Evolutionary conservation across 1,140 invertebrate genomes (phyloP).

Genomic region (Drosophila biarmipes): DNA sequence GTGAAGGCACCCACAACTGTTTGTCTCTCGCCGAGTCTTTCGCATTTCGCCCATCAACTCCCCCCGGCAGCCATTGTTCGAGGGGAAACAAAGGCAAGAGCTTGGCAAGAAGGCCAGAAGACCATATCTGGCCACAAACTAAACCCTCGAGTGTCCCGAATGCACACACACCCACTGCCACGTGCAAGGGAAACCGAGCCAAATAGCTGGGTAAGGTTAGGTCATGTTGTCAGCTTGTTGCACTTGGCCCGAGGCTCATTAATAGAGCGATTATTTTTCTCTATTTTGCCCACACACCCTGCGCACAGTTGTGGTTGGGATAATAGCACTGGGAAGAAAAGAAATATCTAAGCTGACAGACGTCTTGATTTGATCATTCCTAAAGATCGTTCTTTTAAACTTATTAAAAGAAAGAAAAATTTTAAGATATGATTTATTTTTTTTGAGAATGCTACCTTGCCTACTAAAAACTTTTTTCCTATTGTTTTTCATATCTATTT

Average conservation of each 20-base stretch:
- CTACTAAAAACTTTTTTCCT: too few species aligned
- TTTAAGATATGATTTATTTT: too few species aligned
- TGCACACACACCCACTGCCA: constrained; percentile 2
- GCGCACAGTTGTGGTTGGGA: constrained; percentile 5
- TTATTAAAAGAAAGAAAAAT: too few species aligned
- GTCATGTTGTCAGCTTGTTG: constrained; percentile 81
- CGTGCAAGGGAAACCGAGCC: constrained; percentile 23
- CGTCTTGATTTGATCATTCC: too few species aligned
- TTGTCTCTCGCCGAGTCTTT: constrained; percentile 1
- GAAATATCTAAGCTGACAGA: too few species aligned
- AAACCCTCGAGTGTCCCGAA: constrained; percentile 29
- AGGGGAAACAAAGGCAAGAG: constrained; percentile 23
- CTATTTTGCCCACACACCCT: constrained; percentile 33
- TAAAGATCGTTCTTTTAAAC: not conserved
- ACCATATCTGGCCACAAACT: constrained; percentile 32
- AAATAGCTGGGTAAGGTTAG: constrained; percentile 60
- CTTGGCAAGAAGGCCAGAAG: constrained; percentile 1
- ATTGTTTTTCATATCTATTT: too few species aligned
- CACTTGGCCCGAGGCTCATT: constrained; percentile 82
- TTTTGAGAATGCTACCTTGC: too few species aligned
- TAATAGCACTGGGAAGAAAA: not conserved
- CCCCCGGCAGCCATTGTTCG: constrained; percentile 15
- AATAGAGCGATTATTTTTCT: constrained; percentile 77
- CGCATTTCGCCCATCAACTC: constrained; percentile 7
- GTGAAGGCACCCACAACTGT: constrained; percentile 17